Evolutionary conservation across 2,797 vertebrate genomes (phyloP), one percentile per base, ranked within the genome.

Genomic region (Echiichthys vipera): DNA sequence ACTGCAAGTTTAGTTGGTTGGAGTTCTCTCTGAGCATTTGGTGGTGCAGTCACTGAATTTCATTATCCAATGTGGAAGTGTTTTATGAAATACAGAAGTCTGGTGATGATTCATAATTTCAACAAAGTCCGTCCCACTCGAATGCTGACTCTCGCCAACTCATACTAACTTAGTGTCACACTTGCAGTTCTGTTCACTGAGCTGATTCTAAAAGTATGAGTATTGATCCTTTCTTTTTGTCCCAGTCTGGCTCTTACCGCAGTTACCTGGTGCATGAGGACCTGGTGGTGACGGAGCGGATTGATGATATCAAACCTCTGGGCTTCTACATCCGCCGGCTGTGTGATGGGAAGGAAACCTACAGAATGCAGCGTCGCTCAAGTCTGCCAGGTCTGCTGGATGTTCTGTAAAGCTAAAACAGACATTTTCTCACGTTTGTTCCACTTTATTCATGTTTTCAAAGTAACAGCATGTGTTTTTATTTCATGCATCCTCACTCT

Each of bases 261-360:
- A 97, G 96, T 5, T 97, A 97, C 49, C 85, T 98, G 78, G 95
- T 98, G 77, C 96, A 93, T 42, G 97, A 99, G 93, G 97, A 98
- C 83, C 92, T 98, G 93, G 95, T 98, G 84, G 96, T 98, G 76
- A 97, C 97, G 0, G 96, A 98, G 89, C 95, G 95, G 30, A 96
- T 98, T 0, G 94, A 95, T n/a, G 96, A 98, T 6, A 87, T 98
- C 63, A 95, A 95, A 43, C 95, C 96, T 2, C 89, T 99, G 85
- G 97, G 97, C n/a, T 95, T 95, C 85, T 97, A 97, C 90, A 98
- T 98, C 88, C 96, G 95, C 76, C 95, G 95, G 7, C 96, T 98
- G 84, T 99, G 97, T 80, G 93, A 95, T 5, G 96, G 96, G 3
- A 96, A 95, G 83, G 96, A 97, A 53, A 97, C 97, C 0, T 98